phyloP scores from a whole-genome alignment of 2,797 vertebrate species.

The Xerus rutilus region DNA sequence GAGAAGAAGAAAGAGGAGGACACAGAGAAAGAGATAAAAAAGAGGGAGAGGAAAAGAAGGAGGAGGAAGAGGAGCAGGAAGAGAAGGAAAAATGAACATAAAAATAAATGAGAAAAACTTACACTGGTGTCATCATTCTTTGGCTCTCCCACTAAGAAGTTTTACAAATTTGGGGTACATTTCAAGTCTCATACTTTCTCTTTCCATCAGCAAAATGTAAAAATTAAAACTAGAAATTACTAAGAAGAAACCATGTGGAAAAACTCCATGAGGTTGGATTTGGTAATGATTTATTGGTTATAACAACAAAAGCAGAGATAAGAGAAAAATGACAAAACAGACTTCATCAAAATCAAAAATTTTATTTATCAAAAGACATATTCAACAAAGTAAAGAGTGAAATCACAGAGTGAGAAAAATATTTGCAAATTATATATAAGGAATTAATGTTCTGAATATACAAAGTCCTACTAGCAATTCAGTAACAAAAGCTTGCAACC shows the following conservation, averaged over 20 bases:
- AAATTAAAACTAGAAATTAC: not conserved
- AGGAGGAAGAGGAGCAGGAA: rapidly evolving
- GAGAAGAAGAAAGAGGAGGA: not conserved
- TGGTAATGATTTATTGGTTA: not conserved
- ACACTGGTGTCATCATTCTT: not conserved
- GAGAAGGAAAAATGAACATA: not conserved
- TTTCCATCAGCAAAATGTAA: not conserved
- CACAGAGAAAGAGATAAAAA: not conserved
- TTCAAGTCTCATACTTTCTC: not conserved
- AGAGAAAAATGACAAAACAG: not conserved
- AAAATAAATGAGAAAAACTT: not conserved
- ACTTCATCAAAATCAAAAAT: not conserved
- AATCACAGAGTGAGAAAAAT: not conserved
- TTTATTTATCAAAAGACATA: not conserved
- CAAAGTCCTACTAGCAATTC: not conserved
- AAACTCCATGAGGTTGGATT: not conserved
- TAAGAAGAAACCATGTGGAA: not conserved
- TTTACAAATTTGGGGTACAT: not conserved
- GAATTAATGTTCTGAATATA: not conserved
- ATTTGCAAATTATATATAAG: not conserved
- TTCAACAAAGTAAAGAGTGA: not conserved
- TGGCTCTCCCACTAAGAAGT: not conserved
- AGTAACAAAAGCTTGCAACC: not conserved
- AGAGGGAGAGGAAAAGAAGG: not conserved
- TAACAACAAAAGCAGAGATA: not conserved